phyloP scores from a whole-genome alignment of 2,888 invertebrate species.

The Saturnia japonica region DNA sequence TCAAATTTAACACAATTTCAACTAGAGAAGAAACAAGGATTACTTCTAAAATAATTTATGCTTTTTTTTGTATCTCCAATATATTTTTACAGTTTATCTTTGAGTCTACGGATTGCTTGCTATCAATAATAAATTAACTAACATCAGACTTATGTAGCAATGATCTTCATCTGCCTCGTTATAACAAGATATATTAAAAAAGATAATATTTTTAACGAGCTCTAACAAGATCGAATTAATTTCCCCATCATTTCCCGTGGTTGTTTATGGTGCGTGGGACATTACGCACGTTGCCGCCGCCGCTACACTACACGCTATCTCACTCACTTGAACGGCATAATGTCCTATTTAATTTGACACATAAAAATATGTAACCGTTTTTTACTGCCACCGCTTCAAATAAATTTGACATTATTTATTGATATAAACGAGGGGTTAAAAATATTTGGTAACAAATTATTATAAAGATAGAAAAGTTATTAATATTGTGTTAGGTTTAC shows the following conservation, averaged over 20 bases:
- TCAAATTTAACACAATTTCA: not conserved
- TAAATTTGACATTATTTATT: conserved; percentile 2
- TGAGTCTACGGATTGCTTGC: not conserved
- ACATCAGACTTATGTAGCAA: not conserved
- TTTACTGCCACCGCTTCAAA: not conserved
- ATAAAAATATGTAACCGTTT: not conserved
- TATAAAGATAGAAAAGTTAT: not conserved
- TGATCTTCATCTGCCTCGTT: not conserved
- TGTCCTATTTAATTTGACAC: conserved; percentile 3
- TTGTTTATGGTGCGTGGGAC: conserved; percentile 11
- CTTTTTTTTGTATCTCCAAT: not conserved
- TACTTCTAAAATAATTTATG: not conserved
- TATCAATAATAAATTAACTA: not conserved
- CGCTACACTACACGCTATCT: not conserved
- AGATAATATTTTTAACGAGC: not conserved
- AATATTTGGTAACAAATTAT: conserved; percentile 3
- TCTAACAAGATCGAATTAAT: conserved; percentile 6
- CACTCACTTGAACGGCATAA: not conserved
- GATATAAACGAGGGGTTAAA: not conserved
- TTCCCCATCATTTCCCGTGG: conserved; percentile 4
- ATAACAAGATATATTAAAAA: conserved; percentile 1
- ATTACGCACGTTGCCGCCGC: not conserved
- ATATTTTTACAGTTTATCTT: not conserved
- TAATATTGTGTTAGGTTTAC: not conserved
- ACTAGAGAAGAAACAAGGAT: not conserved